Evolutionary conservation across 2,797 vertebrate species (phyloP).

Genomic region (Muraenolepis orangiensis): DNA sequence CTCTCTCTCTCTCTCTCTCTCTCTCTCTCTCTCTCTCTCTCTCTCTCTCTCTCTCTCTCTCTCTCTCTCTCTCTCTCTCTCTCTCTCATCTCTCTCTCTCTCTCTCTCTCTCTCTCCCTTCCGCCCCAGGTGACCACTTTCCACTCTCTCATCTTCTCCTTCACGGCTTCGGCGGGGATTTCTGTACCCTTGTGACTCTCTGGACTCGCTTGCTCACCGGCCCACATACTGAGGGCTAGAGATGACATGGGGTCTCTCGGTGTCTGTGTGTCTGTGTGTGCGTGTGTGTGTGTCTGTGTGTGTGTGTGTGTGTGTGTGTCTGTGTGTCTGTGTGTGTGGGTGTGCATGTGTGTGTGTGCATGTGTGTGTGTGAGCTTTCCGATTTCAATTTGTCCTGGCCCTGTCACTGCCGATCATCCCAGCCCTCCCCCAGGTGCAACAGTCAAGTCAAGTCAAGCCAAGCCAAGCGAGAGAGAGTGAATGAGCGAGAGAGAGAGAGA

Average conservation of each 20-base stretch:
- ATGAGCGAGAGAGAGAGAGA: not conserved
- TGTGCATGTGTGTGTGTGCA: slow-evolving; percentile 5
- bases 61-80: no score
- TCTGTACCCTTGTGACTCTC: not conserved
- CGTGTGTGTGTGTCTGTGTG: slow-evolving; percentile 1
- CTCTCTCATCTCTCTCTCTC: not conserved
- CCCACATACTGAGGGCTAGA: slow-evolving; percentile 18
- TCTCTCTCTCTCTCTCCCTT: not conserved
- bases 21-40: no score
- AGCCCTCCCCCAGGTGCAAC: not conserved
- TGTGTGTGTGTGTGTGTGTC: not conserved
- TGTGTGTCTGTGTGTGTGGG: slow-evolving; percentile 10
- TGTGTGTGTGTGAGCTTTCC: slow-evolving; percentile 12
- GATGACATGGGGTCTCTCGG: no score
- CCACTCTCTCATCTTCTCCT: not conserved
- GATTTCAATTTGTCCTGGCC: slow-evolving; percentile 16
- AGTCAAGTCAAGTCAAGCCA: not conserved
- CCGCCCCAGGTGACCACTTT: not conserved
- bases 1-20: no score
- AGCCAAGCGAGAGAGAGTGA: not conserved
- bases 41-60: no score
- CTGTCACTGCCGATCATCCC: not conserved
- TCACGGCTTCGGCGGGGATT: slow-evolving; percentile 4
- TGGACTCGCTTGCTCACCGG: not conserved
- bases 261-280: slow-evolving; percentile 4